These are phyloP conservation scores for Oscheius myriophilus DNA, from an alignment of 2,888 invertebrate species.

Conservation along the genomic window DNA sequence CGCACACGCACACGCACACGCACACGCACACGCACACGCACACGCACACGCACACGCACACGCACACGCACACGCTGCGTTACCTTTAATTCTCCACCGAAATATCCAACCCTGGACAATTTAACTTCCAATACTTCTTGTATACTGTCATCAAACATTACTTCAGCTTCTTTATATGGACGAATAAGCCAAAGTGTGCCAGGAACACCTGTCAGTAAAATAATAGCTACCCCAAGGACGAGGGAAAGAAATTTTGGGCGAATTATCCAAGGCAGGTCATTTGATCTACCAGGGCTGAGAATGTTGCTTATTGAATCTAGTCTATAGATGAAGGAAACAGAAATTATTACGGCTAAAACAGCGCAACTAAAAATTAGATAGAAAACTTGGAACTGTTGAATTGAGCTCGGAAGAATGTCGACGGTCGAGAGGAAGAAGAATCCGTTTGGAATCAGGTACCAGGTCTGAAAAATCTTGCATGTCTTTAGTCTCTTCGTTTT, in stretches of 20 bases:
- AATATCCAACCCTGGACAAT: neutral
- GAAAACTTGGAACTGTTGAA: slow-evolving; percentile 6
- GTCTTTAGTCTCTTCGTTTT: no score
- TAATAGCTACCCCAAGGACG: neutral
- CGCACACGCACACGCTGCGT: no score
- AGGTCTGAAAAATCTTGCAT: slow-evolving; percentile 10
- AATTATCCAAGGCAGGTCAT: neutral
- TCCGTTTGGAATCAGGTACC: slow-evolving; percentile 5
- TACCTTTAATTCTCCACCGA: slow-evolving; percentile 15
- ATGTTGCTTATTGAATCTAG: neutral
- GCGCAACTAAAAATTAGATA: slow-evolving; percentile 6
- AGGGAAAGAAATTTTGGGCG: neutral
- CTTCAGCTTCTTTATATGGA: neutral
- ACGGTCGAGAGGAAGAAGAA: slow-evolving; percentile 12
- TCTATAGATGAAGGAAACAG: slow-evolving; percentile 8
- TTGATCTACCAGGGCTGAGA: neutral
- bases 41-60: no score
- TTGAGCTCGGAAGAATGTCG: slow-evolving; percentile 1
- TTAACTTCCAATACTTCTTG: neutral
- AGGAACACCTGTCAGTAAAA: neutral
- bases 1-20: no score
- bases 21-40: no score
- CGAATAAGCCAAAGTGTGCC: neutral
- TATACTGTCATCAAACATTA: neutral
- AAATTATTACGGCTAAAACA: neutral